Conservation (phyloP, 2,888 invertebrate species). For the Chrysolina americana region DNA sequence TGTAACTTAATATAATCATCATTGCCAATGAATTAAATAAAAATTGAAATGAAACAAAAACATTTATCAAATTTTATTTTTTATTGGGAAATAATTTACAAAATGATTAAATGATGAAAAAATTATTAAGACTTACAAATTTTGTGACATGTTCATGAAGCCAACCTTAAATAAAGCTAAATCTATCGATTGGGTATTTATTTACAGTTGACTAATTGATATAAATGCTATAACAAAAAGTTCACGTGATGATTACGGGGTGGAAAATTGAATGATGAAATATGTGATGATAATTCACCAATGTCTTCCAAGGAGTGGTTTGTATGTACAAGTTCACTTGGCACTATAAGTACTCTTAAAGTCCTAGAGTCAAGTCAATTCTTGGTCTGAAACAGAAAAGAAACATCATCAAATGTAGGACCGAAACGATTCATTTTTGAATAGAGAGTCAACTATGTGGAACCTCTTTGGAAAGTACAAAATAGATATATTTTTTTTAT, state of each 20-base stretch:
- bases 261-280: conserved; percentile 9
- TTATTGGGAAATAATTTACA: conserved; percentile 5
- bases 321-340: conserved; percentile 53
- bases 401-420: conserved; percentile 16
- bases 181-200: not conserved
- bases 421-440: too few species aligned
- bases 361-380: conserved; percentile 40
- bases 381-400: conserved; percentile 47
- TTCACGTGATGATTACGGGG: not conserved
- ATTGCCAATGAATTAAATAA: too few species aligned
- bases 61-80: not conserved
- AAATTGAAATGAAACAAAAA: not conserved
- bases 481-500: too few species aligned
- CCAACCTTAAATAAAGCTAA: not conserved
- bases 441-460: too few species aligned
- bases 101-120: not conserved
- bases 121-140: not conserved
- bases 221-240: not conserved
- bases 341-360: conserved; percentile 53
- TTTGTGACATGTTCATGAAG: not conserved
- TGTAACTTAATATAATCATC: too few species aligned
- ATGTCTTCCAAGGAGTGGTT: conserved; percentile 22
- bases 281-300: conserved; percentile 10
- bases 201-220: conserved; percentile 7
- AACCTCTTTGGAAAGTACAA: too few species aligned